These are phyloP conservation scores for Glandiceps talaboti DNA, from an alignment of 53 echinoderm and acorn worm species.

Conservation along the genomic window DNA sequence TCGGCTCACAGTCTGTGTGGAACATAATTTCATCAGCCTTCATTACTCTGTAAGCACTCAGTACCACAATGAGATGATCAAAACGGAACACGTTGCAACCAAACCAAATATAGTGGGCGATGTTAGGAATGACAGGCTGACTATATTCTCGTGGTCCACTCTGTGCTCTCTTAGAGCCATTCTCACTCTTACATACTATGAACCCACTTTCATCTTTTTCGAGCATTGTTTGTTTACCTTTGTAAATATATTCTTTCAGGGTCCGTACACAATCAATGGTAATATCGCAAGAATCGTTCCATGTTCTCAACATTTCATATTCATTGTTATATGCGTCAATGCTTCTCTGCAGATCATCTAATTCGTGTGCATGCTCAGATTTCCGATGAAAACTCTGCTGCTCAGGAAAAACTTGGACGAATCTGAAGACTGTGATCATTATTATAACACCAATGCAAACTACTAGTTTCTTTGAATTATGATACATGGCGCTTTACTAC, in stretches of 20 bases:
- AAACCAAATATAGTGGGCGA: not conserved
- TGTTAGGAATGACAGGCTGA: not conserved
- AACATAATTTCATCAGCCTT: not conserved
- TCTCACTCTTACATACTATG: not conserved
- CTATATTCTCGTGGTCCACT: no score
- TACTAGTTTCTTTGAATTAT: no score
- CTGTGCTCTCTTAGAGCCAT: not conserved
- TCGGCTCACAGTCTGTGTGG: not conserved
- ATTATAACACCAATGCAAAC: no score
- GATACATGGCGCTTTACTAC: no score
- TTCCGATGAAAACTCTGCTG: no score
- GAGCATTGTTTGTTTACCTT: not conserved
- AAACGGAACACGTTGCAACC: not conserved
- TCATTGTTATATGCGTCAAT: no score
- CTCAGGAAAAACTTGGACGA: no score
- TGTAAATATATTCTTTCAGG: not conserved
- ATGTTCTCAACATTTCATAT: no score
- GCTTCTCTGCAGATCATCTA: no score
- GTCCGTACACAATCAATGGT: not conserved
- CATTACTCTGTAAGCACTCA: not conserved
- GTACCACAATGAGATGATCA: not conserved
- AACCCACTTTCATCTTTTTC: not conserved
- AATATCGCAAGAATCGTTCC: not conserved
- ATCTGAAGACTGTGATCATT: no score
- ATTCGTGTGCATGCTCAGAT: no score